Evolutionary conservation across 2,797 vertebrate genomes (phyloP), one percentile per base, ranked within the genome.

Genomic region (Harpagifer antarcticus): DNA sequence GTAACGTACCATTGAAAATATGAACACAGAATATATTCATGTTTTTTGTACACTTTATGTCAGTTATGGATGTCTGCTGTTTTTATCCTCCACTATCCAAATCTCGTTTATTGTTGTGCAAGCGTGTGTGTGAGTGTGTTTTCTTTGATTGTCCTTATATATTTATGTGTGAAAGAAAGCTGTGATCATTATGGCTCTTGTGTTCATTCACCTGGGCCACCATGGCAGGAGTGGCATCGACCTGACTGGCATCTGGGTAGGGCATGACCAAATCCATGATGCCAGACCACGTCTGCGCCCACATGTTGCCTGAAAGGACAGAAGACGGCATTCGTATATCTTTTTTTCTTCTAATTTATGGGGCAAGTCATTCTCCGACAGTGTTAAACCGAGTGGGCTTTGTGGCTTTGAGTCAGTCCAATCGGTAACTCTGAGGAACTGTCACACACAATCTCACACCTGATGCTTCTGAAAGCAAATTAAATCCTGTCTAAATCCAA

Each of bases 251-350:
- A 49, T 92, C 12, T 0, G 97, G 97, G 85, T 92, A 99, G 1
- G 98, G 98, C 0, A 93, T 91, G 68, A 93, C 95, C 84, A 99
- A 83, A 52, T 98, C 94, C 78, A 97, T 99, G 86, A 99, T 95
- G 62, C 96, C 97, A 56, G 97, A 97, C 98, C 98, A 99, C 0
- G 96, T 97, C 90, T 99, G 98, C 0, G 97, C 98, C 98, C 98
- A 99, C 98, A 99, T 99, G 94, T 99, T 99, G 45, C 98, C 98
- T 99, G 83, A 71, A 83, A 83, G 55, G 64, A 90, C 48, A 84
- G 40, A 68, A 67, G 44, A 84, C 12, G 50, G 65, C 27, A 49
- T 49, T 64, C 14, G 23, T 27, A 27, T 27, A 55, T 44, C 33
- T 48, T 61, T 48, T 23, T 54, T 40, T 73, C 20, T 14, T 16